Conservation (phyloP, 1,140 invertebrate species). For the Bombus balteatus region DNA sequence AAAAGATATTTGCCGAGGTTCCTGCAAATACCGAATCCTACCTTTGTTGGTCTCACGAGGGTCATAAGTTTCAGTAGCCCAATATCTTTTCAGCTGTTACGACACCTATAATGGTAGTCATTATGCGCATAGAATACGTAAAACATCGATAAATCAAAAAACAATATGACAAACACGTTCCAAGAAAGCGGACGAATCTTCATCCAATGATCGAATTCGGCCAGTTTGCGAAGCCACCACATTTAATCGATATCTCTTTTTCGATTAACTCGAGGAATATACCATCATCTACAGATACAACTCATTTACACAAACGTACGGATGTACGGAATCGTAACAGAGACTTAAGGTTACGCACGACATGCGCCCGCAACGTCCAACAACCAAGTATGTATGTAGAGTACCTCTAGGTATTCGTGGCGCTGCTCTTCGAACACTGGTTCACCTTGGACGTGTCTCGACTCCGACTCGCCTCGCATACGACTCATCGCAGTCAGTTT, state of each 20-base stretch:
- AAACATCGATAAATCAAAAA: slow-evolving; percentile 34
- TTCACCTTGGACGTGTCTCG: slow-evolving; percentile 79
- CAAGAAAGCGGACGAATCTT: neutral
- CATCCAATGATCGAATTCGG: neutral
- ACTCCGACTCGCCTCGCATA: slow-evolving; percentile 49
- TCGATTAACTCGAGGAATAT: too few relatives aligned
- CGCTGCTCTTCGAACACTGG: slow-evolving; percentile 72
- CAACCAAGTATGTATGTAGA: slow-evolving; percentile 63
- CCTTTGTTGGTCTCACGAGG: slow-evolving; percentile 29
- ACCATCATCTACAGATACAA: neutral
- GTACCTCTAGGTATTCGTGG: slow-evolving; percentile 67
- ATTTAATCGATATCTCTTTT: neutral
- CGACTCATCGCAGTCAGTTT: slow-evolving; percentile 55
- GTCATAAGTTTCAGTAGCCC: slow-evolving; percentile 43
- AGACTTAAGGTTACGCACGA: slow-evolving; percentile 48
- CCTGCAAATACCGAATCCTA: slow-evolving; percentile 3
- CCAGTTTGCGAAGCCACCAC: neutral
- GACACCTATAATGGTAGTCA: slow-evolving; percentile 31
- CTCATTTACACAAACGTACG: neutral
- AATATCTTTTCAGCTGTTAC: slow-evolving; percentile 43
- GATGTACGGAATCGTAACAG: slow-evolving; percentile 32
- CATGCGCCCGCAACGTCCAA: slow-evolving; percentile 34
- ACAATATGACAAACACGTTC: neutral
- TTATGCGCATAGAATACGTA: slow-evolving; percentile 40
- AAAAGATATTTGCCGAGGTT: slow-evolving; percentile 38